Base-by-base conservation (phyloP, 2,888 invertebrate species). In the Eupithecia tripunctaria region DNA sequence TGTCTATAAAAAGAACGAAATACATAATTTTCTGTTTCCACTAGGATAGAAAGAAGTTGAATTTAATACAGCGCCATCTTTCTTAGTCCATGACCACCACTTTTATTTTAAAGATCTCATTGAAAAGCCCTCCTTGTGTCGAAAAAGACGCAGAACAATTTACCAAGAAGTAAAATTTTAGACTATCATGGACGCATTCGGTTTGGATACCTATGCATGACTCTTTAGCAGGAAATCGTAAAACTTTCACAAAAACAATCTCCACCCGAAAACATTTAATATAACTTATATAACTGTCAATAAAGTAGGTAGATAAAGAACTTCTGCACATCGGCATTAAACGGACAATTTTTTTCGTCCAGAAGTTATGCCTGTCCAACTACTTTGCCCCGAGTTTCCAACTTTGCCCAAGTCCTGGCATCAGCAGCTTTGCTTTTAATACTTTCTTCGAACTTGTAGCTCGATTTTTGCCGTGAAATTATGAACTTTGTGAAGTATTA, bases 321-420 rank as follows among this genome's bases (percentile, higher is more conserved):
- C 41, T 63, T 32, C 60, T 29, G 60, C 36, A n/a, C 32, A 36
- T 29, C 29, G 29, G 36, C 12, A 36, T 29, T 8, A 29, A 62
- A 63, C 32, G 62, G n/a, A 29, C 60, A 29, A 18, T 29, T n/a
- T 63, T 63, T 63, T 36, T 63, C 32, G n/a, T 12, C 62, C 32
- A 32, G n/a, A n/a, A 65, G 41, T 65, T 65, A 65, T 65, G 38
- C 10, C 64, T 41, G 65, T 41, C 65, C 65, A 43, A 41, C 65
- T 65, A 65, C 41, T 65, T 65, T 65, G 65, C 41, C 65, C 65
- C 65, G 7, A 63, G 62, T 63, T 65, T 21, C 27, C 8, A 65
- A 65, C 38, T 43, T 65, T 27, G 41, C 15, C 21, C 14, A 38
- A 65, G 27, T 36, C 18, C 12, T 64, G 65, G 65, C 66, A 27